These are phyloP conservation scores for Leptonema lineaticorne DNA, from an alignment of 1,140 invertebrate species.

Conservation along the genomic window DNA sequence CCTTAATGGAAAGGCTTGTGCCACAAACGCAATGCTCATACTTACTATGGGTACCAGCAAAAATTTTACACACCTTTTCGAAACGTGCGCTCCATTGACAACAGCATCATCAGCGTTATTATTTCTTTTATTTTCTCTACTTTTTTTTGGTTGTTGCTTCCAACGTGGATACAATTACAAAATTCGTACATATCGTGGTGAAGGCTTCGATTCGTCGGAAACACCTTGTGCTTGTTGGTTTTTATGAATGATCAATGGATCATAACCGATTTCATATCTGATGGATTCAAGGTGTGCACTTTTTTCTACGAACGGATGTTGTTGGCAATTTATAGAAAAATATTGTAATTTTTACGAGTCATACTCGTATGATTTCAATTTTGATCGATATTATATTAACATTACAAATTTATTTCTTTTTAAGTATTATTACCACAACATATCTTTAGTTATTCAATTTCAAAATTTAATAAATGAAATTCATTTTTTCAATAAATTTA, in stretches of 20 bases:
- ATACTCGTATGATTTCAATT: too few relatives aligned
- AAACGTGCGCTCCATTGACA: conserved; percentile 1
- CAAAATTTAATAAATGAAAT: too few relatives aligned
- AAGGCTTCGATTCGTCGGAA: background rate
- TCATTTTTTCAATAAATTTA: too few relatives aligned
- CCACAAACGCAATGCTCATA: conserved; percentile 27
- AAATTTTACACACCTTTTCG: conserved; percentile 4
- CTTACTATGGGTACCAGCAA: conserved; percentile 20
- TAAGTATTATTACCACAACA: too few relatives aligned
- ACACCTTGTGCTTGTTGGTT: background rate
- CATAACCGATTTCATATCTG: background rate
- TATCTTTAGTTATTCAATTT: too few relatives aligned
- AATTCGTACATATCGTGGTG: background rate
- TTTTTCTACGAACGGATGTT: background rate
- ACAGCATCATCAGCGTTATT: background rate
- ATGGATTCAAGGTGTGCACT: background rate
- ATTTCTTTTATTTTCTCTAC: too few relatives aligned
- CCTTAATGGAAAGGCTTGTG: conserved; percentile 40
- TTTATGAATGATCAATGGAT: background rate
- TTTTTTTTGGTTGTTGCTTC: too few relatives aligned
- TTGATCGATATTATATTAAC: too few relatives aligned
- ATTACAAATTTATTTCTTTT: too few relatives aligned
- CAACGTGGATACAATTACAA: conserved; percentile 11
- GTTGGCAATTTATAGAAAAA: too few relatives aligned
- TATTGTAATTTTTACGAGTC: too few relatives aligned